A percentile compares a stretch with the other conserved stretches of the same genome.
Evolutionary conservation across 2,888 invertebrate genomes (phyloP).

Genomic region (Pheosia tremula): DNA sequence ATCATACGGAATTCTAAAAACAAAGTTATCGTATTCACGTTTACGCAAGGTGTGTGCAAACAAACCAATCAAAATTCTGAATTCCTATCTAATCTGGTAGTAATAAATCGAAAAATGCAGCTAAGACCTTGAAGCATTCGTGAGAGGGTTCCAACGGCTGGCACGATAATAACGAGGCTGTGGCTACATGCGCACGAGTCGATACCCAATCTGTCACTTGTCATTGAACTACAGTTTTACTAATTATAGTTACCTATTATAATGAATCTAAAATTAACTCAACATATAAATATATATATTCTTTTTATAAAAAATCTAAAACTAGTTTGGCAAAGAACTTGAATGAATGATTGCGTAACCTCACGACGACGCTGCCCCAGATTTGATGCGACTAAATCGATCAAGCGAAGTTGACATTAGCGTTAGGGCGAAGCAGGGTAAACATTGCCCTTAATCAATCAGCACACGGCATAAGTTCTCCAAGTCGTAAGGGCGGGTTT

Average conservation of each 20-base stretch:
- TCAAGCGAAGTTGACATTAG: too few species aligned
- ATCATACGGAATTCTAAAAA: too few species aligned
- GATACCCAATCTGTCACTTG: background rate
- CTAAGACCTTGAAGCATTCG: background rate
- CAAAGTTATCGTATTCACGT: background rate
- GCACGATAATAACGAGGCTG: background rate
- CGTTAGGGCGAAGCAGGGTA: too few species aligned
- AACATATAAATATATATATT: too few species aligned
- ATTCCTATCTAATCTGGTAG: background rate
- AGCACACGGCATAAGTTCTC: too few species aligned
- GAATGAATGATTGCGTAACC: too few species aligned
- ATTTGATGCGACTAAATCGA: too few species aligned
- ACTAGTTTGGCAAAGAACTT: too few species aligned
- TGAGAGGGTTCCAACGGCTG: background rate
- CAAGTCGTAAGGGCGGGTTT: too few species aligned
- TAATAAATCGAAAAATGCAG: slow-evolving; percentile 2
- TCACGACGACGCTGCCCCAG: too few species aligned
- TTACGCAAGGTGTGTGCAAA: background rate
- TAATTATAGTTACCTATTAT: background rate
- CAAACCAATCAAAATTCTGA: background rate
- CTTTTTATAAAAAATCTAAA: too few species aligned
- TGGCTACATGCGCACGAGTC: background rate
- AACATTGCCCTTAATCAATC: too few species aligned
- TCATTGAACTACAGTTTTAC: background rate
- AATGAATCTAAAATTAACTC: background rate